These are phyloP conservation scores for Andrena bicolor DNA, from an alignment of 2,888 invertebrate genomes.

Conservation along the genomic window DNA sequence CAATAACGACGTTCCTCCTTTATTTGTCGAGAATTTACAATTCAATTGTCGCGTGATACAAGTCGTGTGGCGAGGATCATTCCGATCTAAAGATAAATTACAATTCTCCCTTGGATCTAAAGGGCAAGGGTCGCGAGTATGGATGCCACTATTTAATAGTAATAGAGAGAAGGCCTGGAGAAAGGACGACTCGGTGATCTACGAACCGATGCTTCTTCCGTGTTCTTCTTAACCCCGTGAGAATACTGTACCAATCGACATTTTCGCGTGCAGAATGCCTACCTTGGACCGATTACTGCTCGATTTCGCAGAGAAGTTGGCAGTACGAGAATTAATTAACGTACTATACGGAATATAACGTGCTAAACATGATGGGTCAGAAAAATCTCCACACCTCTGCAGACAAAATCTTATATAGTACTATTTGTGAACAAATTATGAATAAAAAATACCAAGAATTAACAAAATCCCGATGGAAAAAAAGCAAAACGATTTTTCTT, in stretches of 20 bases:
- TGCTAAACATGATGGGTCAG: slow-evolving; percentile 17
- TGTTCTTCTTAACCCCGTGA: not conserved
- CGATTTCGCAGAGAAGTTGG: slow-evolving; percentile 52
- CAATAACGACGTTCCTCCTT: slow-evolving; percentile 53
- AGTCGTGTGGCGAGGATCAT: slow-evolving; percentile 12
- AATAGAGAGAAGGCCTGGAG: slow-evolving; percentile 28
- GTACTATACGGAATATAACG: slow-evolving; percentile 34
- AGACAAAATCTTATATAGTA: not conserved
- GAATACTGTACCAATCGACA: not conserved
- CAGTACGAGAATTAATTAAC: slow-evolving; percentile 68
- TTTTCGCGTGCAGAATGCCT: slow-evolving; percentile 30
- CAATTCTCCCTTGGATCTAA: slow-evolving; percentile 31
- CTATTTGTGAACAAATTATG: not conserved
- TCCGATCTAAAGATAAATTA: slow-evolving; percentile 8
- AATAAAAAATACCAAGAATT: too few relatives aligned
- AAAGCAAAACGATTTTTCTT: not conserved
- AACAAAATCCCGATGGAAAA: not conserved
- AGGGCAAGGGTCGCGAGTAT: slow-evolving; percentile 20
- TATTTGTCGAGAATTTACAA: slow-evolving; percentile 48
- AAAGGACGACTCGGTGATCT: slow-evolving; percentile 17
- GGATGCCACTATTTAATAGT: slow-evolving; percentile 17
- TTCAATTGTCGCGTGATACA: slow-evolving; percentile 37
- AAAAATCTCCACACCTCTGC: slow-evolving; percentile 18
- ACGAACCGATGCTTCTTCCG: slow-evolving; percentile 12
- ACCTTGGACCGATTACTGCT: not conserved